These are phyloP conservation scores for Cepphus grylle DNA, from an alignment of 2,113 vertebrate genomes.

Conservation along the genomic window DNA sequence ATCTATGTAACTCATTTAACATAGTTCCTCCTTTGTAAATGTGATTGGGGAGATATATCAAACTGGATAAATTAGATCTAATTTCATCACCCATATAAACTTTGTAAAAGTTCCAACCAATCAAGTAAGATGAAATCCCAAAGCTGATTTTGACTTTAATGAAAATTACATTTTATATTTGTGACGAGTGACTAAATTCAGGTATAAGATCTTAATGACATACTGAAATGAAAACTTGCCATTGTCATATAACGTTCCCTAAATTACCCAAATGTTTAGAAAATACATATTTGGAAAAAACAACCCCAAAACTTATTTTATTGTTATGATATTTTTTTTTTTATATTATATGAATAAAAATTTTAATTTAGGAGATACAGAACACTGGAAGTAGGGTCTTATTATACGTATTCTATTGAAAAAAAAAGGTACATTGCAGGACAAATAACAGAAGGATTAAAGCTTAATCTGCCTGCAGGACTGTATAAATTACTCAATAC, in stretches of 20 bases:
- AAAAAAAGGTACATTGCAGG: background rate
- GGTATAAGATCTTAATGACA: background rate
- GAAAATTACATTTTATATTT: background rate
- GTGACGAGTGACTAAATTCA: background rate
- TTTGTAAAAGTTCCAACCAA: conserved; percentile 33
- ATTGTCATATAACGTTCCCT: background rate
- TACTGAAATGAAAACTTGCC: background rate
- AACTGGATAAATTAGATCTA: conserved; percentile 53
- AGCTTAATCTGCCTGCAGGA: background rate
- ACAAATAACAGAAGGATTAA: background rate
- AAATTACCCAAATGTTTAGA: background rate
- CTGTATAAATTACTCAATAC: background rate
- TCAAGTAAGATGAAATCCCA: background rate
- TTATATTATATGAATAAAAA: background rate
- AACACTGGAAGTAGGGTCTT: background rate
- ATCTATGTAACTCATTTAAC: conserved; percentile 43
- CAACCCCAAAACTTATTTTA: background rate
- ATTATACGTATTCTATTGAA: background rate
- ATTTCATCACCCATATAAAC: conserved; percentile 26
- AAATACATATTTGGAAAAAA: background rate
- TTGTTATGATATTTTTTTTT: background rate
- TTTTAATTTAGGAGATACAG: background rate
- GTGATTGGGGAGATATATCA: conserved; percentile 26
- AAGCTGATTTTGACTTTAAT: background rate
- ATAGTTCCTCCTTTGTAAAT: conserved; percentile 40